phyloP scores from a whole-genome alignment of 2,888 invertebrate genomes.

The Dynastes maya region DNA sequence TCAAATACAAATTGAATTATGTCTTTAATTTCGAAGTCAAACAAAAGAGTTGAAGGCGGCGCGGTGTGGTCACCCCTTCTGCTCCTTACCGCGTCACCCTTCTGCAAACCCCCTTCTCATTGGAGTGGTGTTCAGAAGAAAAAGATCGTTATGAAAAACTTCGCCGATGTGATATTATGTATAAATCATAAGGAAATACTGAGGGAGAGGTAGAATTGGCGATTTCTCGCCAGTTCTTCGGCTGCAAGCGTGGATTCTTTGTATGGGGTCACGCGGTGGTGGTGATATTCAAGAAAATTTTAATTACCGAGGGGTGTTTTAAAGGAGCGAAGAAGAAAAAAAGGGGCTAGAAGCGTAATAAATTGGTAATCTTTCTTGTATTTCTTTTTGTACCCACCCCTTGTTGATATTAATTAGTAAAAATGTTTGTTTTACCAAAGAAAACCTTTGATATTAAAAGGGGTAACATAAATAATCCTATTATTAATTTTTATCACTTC shows the following conservation, averaged over 20 bases:
- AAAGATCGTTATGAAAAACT: slow-evolving; percentile 46
- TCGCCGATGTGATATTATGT: slow-evolving; percentile 39
- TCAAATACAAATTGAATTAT: slow-evolving; percentile 71
- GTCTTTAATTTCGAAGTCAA: slow-evolving; percentile 69
- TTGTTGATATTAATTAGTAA: slow-evolving; percentile 13
- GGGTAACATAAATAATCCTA: no score
- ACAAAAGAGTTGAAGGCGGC: slow-evolving; percentile 64
- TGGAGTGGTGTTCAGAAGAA: not conserved
- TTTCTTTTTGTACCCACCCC: slow-evolving; percentile 11
- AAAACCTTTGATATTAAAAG: not conserved
- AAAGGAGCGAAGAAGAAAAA: not conserved
- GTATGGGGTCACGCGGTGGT: not conserved
- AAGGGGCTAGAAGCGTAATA: slow-evolving; percentile 23
- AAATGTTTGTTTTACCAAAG: not conserved
- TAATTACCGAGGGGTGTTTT: slow-evolving; percentile 30
- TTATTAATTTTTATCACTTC: no score
- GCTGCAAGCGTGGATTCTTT: slow-evolving; percentile 9
- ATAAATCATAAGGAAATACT: slow-evolving; percentile 45
- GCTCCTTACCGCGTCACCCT: not conserved
- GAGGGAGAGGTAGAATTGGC: slow-evolving; percentile 15
- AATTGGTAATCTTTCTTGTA: slow-evolving; percentile 42
- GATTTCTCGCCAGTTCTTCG: slow-evolving; percentile 27
- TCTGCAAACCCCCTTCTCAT: not conserved
- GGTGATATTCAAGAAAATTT: slow-evolving; percentile 39
- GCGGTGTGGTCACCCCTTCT: slow-evolving; percentile 3